Conservation (phyloP, 2,888 invertebrate genomes). For the Cepaea hortensis region DNA sequence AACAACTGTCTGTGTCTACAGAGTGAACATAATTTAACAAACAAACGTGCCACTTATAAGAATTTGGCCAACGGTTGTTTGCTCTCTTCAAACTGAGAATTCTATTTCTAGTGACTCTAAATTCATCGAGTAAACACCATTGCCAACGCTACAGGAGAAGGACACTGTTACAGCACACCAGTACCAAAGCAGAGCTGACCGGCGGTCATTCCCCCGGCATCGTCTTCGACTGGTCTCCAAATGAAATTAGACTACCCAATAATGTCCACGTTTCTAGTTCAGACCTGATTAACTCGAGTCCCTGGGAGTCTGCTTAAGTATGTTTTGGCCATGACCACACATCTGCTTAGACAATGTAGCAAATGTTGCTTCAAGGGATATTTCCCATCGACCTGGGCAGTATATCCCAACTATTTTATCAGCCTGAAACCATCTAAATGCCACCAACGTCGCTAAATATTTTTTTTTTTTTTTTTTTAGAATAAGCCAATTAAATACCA, state of each 20-base stretch:
- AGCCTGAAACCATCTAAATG: too few species aligned
- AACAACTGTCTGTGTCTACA: too few species aligned
- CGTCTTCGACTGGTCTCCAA: background rate
- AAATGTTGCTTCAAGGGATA: too few species aligned
- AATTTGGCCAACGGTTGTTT: background rate
- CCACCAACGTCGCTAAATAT: too few species aligned
- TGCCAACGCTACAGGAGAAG: background rate
- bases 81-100: background rate
- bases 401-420: too few species aligned
- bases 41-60: too few species aligned
- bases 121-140: background rate
- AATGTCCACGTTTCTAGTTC: too few species aligned
- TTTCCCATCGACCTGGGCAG: too few species aligned
- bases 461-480: too few species aligned
- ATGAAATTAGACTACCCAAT: slow-evolving; percentile 3
- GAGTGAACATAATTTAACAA: too few species aligned
- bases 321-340: background rate
- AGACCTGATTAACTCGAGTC: background rate
- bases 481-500: too few species aligned
- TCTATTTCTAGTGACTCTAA: background rate
- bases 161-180: background rate
- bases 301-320: background rate
- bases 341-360: background rate
- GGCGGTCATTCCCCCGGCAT: background rate
- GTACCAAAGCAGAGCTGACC: slow-evolving; percentile 1